Evolutionary conservation across 1,140 invertebrate species (phyloP), one percentile per base, ranked within the genome.

Genomic region (Pectinophora gossypiella): DNA sequence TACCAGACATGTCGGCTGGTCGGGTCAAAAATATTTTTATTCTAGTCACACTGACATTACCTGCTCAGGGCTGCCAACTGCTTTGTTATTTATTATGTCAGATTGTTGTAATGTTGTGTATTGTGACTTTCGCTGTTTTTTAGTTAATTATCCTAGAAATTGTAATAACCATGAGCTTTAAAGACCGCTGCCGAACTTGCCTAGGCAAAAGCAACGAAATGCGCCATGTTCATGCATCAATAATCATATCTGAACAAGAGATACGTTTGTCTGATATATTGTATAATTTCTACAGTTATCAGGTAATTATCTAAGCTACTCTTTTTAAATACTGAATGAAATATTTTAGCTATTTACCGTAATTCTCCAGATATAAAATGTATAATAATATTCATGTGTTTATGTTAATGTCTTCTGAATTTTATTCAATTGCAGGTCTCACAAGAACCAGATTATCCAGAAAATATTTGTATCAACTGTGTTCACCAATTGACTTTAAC

Each of bases 391-490:
- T n/a, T n/a, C n/a, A n/a, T n/a, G n/a, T n/a, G n/a, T n/a, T n/a
- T n/a, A n/a, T n/a, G n/a, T n/a, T 40, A 36, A 54, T 45, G 40
- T 10, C 51, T 35, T 51, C 1, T 51, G 12, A 1, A 20, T 15
- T 13, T 2, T 18, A 5, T 23, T 32, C 48, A 59, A 19, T 82
- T 81, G 19, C 61, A 88, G 85, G 56, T 85, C 7, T 43, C 64
- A 32, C 27, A 66, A 51, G 68, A 79, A 9, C 64, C 68, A 21
- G 46, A 48, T 16, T 66, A 72, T 51, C 83, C 85, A 42, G 68
- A 81, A 45, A 73, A 76, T 42, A 72, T 88, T 44, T 88, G 87
- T 51, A 76, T 83, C 20, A 76, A 69, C 51, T 88, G 85, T 68
- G 72, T 87, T 23, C 77, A 80, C 27, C 81, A 85, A 47, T 64